These are phyloP conservation scores for Rhynchophorus ferrugineus DNA, from an alignment of 1,140 invertebrate genomes.

Conservation along the genomic window DNA sequence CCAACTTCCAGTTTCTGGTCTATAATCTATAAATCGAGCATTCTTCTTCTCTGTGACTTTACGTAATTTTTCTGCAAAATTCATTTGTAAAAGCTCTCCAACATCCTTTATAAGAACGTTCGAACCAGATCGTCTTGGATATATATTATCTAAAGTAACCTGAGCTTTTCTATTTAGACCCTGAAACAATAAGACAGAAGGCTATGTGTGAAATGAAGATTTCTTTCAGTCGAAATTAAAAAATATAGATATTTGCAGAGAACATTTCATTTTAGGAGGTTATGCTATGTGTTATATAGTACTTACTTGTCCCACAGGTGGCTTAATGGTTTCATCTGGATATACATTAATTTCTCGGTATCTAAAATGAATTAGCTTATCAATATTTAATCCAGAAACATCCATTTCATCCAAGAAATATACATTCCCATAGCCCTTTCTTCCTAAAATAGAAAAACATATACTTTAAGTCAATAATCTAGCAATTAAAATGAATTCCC, in stretches of 20 bases:
- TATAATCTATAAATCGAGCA: slow-evolving; percentile 89
- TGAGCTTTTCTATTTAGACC: slow-evolving; percentile 89
- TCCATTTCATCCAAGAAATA: slow-evolving; percentile 82
- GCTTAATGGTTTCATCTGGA: slow-evolving; percentile 60
- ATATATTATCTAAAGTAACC: slow-evolving; percentile 88
- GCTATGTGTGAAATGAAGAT: too few species aligned
- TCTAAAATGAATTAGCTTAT: slow-evolving; percentile 72
- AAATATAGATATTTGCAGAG: too few species aligned
- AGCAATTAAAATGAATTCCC: not conserved
- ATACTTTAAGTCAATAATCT: not conserved
- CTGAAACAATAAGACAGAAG: too few species aligned
- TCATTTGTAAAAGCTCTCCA: slow-evolving; percentile 66
- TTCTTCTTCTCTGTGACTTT: slow-evolving; percentile 77
- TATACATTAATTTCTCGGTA: slow-evolving; percentile 71
- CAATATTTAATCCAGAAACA: slow-evolving; percentile 81
- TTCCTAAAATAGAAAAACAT: slow-evolving; percentile 50
- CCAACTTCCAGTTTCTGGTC: slow-evolving; percentile 93
- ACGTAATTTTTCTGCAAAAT: slow-evolving; percentile 82
- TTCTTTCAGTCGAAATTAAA: too few species aligned
- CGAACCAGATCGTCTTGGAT: slow-evolving; percentile 83
- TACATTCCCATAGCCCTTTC: slow-evolving; percentile 87
- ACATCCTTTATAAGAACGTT: slow-evolving; percentile 75
- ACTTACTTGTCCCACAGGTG: slow-evolving; percentile 60
- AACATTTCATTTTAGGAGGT: too few species aligned
- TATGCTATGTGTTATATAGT: too few species aligned